A percentile compares a stretch with the other conserved stretches of the same genome.
These are phyloP conservation scores for Acomys russatus DNA, from an alignment of 2,797 vertebrate genomes.

Conservation along the genomic window DNA sequence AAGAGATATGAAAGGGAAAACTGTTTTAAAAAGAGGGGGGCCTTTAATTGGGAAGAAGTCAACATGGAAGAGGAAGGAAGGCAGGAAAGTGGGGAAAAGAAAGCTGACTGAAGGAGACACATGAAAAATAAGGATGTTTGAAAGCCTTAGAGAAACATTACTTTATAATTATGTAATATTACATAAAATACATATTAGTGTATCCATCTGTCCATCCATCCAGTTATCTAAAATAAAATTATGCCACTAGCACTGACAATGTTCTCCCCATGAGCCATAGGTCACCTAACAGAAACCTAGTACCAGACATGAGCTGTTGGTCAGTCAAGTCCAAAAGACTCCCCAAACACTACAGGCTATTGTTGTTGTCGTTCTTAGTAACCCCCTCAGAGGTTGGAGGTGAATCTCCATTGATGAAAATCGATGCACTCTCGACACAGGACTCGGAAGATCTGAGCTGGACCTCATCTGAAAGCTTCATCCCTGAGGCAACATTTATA, in stretches of 20 bases:
- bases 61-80: neutral
- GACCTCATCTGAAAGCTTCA: neutral
- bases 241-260: neutral
- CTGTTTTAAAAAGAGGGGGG: too few species aligned
- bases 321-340: neutral
- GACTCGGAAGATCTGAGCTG: neutral
- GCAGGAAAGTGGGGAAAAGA: neutral
- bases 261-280: neutral
- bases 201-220: neutral
- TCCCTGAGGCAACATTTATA: neutral
- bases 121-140: neutral
- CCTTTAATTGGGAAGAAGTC: neutral
- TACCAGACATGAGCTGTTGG: neutral
- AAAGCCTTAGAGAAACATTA: neutral
- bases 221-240: neutral
- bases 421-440: neutral
- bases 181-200: neutral
- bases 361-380: neutral
- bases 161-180: neutral
- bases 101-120: slow-evolving; percentile 25
- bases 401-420: neutral
- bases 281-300: neutral
- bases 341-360: neutral
- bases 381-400: neutral
- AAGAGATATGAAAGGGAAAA: neutral